These are phyloP conservation scores for Callionymus lyra DNA, from an alignment of 2,113 vertebrate species.

Conservation along the genomic window DNA sequence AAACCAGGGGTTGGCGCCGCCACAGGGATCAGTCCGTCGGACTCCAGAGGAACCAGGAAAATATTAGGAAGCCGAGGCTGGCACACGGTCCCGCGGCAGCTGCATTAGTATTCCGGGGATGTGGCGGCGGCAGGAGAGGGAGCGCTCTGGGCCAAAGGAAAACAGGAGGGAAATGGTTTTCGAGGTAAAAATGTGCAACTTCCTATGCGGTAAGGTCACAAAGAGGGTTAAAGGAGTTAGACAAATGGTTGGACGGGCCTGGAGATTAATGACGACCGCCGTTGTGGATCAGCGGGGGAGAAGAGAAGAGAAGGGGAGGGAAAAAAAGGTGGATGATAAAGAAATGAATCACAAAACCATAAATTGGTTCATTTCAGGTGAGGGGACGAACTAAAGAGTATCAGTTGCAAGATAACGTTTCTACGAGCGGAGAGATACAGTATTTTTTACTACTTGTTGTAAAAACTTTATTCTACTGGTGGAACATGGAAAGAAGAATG, in stretches of 20 bases:
- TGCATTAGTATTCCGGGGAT: conserved; percentile 13
- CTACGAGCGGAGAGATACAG: conserved; percentile 2
- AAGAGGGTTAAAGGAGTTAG: conserved; percentile 5
- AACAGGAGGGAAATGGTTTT: conserved; percentile 11
- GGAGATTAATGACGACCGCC: background rate
- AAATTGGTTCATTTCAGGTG: conserved; percentile 9
- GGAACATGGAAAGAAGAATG: too few species aligned
- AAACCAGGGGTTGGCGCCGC: conserved; percentile 5
- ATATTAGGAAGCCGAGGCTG: conserved; percentile 8
- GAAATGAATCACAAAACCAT: conserved; percentile 1
- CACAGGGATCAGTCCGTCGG: conserved; percentile 25
- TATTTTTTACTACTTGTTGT: conserved; percentile 16
- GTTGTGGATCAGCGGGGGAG: conserved; percentile 1
- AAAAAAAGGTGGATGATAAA: background rate
- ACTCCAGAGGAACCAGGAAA: conserved; percentile 23
- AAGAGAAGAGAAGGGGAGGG: background rate
- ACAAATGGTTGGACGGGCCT: conserved; percentile 2
- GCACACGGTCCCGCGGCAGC: conserved; percentile 2
- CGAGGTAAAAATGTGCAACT: background rate
- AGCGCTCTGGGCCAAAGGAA: conserved; percentile 3
- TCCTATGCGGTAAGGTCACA: conserved; percentile 8
- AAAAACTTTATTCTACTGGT: conserved; percentile 1
- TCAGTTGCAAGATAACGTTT: too few species aligned
- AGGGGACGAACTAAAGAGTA: too few species aligned
- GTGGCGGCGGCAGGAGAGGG: conserved; percentile 7